Base-by-base conservation (phyloP, 2,113 vertebrate genomes). In the Oryzias javanicus region DNA sequence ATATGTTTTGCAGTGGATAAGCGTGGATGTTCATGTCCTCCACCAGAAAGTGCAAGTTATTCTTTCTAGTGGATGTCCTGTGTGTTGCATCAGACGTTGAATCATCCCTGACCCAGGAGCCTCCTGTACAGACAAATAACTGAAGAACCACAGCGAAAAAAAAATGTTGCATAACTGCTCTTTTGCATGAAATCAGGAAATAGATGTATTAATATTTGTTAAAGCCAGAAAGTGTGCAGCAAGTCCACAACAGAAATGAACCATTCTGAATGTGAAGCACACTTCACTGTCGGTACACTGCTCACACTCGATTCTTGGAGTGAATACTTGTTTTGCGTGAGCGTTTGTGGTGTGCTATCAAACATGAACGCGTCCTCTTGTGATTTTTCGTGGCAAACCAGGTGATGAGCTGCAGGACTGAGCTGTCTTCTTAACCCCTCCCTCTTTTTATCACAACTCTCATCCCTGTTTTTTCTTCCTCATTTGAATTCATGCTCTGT, bases 351-450 rank as follows among this genome's bases (percentile, higher is more conserved):
- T 59, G 51, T 48, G 46, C 48, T 55, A 59, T 60, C 45, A 24
- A 17, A 72, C 67, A 70, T 41, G 35, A 35, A 46, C 52, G 67
- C 44, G 35, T 42, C 55, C n/a, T 44, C 29, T 14, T 17, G 50
- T 20, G 19, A 45, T 54, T 42, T 67, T 50, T 64, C 55, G 12
- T 35, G 29, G 7, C 4, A 29, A 1, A 29, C 27, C 7, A 35
- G 29, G 67, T 78, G 67, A 42, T 55, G 74, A 83, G 65, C 83
- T 88, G 87, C 87, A 85, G 60, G 64, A 85, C 78, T 89, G 84
- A 86, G 79, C 55, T 49, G 22, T 22, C 44, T 47, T 19, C 19
- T 74, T 60, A 19, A 42, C 53, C 46, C 64, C 71, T 68, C 78
- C 50, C 3, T 56, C 41, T 64, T 60, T 29, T 70, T 72, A 59